phyloP scores from a whole-genome alignment of 2,797 vertebrate genomes.

The Galago senegalensis region DNA sequence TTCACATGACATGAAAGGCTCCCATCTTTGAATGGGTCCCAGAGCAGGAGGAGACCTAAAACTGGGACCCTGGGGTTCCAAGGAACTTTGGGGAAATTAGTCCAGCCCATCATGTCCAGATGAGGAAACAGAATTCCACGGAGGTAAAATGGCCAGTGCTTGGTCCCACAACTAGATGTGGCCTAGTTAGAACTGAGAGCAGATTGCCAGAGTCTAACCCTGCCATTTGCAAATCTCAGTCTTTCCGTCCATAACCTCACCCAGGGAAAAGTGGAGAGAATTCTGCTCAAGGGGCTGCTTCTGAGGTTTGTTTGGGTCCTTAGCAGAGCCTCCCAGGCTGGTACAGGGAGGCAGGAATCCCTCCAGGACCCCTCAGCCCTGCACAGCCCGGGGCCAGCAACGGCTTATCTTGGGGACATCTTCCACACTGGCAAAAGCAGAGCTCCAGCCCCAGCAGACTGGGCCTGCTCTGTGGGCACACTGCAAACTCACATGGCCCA shows the following conservation, averaged over 20 bases:
- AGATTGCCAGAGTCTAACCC: neutral
- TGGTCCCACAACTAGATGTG: neutral
- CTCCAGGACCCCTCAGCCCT: neutral
- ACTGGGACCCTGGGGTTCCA: neutral
- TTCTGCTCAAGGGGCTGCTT: neutral
- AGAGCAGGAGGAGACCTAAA: neutral
- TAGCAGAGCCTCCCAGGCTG: neutral
- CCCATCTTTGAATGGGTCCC: neutral
- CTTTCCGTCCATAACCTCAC: neutral
- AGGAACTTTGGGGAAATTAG: neutral
- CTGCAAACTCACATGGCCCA: neutral
- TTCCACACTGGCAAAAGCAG: neutral
- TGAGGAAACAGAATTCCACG: neutral
- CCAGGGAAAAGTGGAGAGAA: neutral
- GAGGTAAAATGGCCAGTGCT: neutral
- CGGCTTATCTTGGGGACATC: neutral
- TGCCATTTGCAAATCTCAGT: neutral
- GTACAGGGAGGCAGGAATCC: neutral
- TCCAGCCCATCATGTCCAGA: neutral
- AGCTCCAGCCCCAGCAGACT: neutral
- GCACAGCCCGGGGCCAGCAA: neutral
- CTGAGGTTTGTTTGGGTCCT: neutral
- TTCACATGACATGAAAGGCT: neutral
- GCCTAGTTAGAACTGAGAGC: neutral
- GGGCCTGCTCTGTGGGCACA: neutral